Evolutionary conservation across 2,113 vertebrate species (phyloP), one percentile per base, ranked within the genome.

Genomic region (Alaudala cheleensis): DNA sequence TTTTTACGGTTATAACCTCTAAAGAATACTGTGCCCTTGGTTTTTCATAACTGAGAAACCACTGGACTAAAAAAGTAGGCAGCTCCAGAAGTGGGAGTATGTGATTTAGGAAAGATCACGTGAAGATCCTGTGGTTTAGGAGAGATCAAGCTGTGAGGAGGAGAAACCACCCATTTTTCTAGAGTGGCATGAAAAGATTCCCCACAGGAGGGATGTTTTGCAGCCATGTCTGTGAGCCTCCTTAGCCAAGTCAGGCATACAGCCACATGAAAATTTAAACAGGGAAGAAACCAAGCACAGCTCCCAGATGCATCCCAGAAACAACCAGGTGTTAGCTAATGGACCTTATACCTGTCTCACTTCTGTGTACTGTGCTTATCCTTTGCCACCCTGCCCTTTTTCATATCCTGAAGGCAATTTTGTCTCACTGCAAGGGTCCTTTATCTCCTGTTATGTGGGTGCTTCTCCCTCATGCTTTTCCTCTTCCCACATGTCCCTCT

Each of bases 11-110:
- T 62, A n/a, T 65, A 94, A 76, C 24, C 81, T 84, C 78, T 65
- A 42, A 91, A n/a, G 78, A 92, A 58, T 79, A 67, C 20, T 31
- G 33, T 39, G 31, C 62, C 62, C 50, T 76, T 82, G 45, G 7
- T 33, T 87, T 93, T 92, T 91, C 66, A 58, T 87, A 82, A 61
- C 57, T 80, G 91, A 88, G 74, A 90, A 92, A 83, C 45, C 22
- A 51, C 33, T 49, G 71, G 90, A 72, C 56, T 70, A 23, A 79
- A 87, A 72, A 57, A 62, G 47, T 44, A 66, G 28, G 47, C 67
- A 73, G 14, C 44, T 88, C 44, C 39, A 47, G 74, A 62, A 90
- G 25, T 25, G 19, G 33, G 34, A 76, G 25, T 34, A 21, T 85
- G 33, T 76, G 58, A 73, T 81, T 79, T 69, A 71, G 56, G 34